These are phyloP conservation scores for Antrozous pallidus DNA, from an alignment of 2,797 vertebrate genomes.

Conservation along the genomic window DNA sequence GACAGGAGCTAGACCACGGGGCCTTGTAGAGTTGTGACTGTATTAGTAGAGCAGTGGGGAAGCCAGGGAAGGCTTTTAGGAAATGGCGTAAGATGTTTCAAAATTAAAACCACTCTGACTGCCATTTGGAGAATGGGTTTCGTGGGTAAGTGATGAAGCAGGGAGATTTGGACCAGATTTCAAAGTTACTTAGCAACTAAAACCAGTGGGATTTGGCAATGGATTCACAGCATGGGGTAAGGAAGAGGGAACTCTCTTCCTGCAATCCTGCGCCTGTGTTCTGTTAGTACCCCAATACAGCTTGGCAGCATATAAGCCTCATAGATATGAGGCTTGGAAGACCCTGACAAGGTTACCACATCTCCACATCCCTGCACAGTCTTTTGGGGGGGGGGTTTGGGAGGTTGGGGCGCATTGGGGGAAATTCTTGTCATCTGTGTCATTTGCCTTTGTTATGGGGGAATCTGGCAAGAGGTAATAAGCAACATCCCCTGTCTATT, in stretches of 20 bases:
- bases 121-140: not conserved
- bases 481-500: not conserved
- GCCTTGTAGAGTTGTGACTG: not conserved
- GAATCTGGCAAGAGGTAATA: not conserved
- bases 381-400: not conserved
- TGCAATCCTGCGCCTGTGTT: not conserved
- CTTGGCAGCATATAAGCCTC: not conserved
- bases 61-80: not conserved
- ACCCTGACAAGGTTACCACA: not conserved
- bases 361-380: not conserved
- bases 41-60: not conserved
- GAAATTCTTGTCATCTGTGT: not conserved
- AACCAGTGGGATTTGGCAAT: not conserved
- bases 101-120: not conserved
- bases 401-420: not conserved
- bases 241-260: too few relatives aligned
- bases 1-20: not conserved
- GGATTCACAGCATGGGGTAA: not conserved
- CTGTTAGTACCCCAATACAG: not conserved
- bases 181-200: not conserved
- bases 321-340: not conserved
- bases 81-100: not conserved
- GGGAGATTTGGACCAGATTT: not conserved
- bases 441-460: not conserved
- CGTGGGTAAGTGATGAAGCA: not conserved